A percentile compares a stretch with the other conserved stretches of the same genome.
These are phyloP conservation scores for Spodoptera frugiperda DNA, from an alignment of 1,140 invertebrate species.

Conservation along the genomic window DNA sequence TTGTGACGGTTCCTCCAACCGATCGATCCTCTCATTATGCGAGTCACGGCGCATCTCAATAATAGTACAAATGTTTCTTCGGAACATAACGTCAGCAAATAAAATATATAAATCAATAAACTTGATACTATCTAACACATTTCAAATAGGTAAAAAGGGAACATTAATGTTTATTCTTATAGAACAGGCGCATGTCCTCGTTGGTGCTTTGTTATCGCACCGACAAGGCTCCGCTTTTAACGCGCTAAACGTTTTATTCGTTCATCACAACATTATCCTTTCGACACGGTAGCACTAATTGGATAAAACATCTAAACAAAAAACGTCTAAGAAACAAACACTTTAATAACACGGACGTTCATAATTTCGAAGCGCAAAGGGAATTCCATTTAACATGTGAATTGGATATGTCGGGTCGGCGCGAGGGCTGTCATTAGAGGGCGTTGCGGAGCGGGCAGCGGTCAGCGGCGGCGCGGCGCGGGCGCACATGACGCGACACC, in stretches of 20 bases:
- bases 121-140: constrained; percentile 6
- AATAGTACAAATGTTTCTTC: constrained; percentile 44
- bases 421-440: constrained; percentile 75
- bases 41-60: constrained; percentile 52
- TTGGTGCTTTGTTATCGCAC: constrained; percentile 58
- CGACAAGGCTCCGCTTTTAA: constrained; percentile 78
- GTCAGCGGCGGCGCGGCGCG: constrained; percentile 10
- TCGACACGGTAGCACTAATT: constrained; percentile 86
- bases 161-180: constrained; percentile 10
- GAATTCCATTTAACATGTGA: constrained; percentile 85
- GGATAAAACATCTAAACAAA: constrained; percentile 80
- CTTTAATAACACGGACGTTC: constrained; percentile 80
- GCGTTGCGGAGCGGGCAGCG: constrained; percentile 50
- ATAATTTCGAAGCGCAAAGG: constrained; percentile 82
- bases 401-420: constrained; percentile 79
- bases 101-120: constrained; percentile 17
- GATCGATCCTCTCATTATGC: constrained; percentile 65
- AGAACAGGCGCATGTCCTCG: constrained; percentile 44
- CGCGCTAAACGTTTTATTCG: constrained; percentile 78
- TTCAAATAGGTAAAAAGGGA: neutral
- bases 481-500: constrained; percentile 52
- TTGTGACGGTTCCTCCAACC: constrained; percentile 63
- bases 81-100: constrained; percentile 13
- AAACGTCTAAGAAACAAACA: constrained; percentile 84
- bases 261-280: constrained; percentile 84